Evolutionary conservation across 2,797 vertebrate genomes (phyloP), one percentile per base, ranked within the genome.

Genomic region (Phyllotis vaccarum): DNA sequence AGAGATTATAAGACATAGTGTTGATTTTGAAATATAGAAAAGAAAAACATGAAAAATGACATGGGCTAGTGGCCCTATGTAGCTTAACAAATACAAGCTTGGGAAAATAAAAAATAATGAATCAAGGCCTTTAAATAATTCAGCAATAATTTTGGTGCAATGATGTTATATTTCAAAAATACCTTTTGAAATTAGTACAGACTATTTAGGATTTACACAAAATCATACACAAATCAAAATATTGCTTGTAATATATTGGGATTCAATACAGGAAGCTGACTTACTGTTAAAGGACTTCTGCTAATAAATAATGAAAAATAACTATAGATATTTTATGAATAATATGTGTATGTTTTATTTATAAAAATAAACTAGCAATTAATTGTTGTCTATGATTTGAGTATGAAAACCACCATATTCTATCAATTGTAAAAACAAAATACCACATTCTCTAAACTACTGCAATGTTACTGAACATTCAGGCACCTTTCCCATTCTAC

Each of bases 401-500:
- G 70, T 52, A 34, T 70, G 2, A 0, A 46, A 82, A 34, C 21
- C 7, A 27, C 56, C 9, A 29, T 34, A 37, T 2, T 79, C 13
- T 79, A 60, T 62, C 62, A 43, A 12, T 72, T 78, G n/a, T 88
- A 34, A 93, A 88, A 74, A 49, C 40, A 72, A 74, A 49, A n/a
- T n/a, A n/a, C 78, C 27, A 82, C 64, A 52, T 43, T 7, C 16
- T n/a, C 10, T 43, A 8, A 27, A 0, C 0, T 11, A 37, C 43
- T 43, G n/a, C 88, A 66, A 90, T 70, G 49, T 91, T 46, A 64
- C 54, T 64, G 54, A 78, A 54, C 19, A 70, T 40, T 54, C 27
- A 46, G 1, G 0, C 6, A 52, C 2, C 13, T 0, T 34, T 80
- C 17, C 1, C 22, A 56, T 27, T 19, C 0, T 21, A 37, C 37